Percentiles rank a stretch among this genome's conserved stretches.
These are phyloP conservation scores for Plodia interpunctella DNA, from an alignment of 1,140 invertebrate species.

Conservation along the genomic window DNA sequence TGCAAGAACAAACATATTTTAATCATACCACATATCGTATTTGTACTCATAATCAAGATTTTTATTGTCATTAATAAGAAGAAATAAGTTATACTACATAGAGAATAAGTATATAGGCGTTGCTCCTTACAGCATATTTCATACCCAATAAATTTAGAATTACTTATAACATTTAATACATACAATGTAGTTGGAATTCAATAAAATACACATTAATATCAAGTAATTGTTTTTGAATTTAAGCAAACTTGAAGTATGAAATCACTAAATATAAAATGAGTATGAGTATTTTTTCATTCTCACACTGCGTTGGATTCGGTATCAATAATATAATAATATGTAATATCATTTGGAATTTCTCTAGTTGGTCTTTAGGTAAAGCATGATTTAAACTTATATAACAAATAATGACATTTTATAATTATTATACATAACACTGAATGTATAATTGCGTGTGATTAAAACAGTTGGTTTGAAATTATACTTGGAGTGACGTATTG, in stretches of 20 bases:
- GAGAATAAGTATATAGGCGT: constrained; percentile 32
- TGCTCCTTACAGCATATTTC: constrained; percentile 42
- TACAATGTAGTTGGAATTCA: constrained; percentile 42
- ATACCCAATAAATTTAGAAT: constrained; percentile 74
- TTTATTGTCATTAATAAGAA: constrained; percentile 8
- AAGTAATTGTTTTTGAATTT: constrained; percentile 54
- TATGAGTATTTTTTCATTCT: constrained; percentile 36
- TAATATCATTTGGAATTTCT: constrained; percentile 28
- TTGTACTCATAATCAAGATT: constrained; percentile 9
- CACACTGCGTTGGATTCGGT: constrained; percentile 54
- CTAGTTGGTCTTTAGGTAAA: constrained; percentile 70
- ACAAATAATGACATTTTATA: not conserved
- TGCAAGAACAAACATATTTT: constrained; percentile 18
- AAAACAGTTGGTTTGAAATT: constrained; percentile 18
- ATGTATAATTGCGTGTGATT: constrained; percentile 14
- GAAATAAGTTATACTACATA: constrained; percentile 11
- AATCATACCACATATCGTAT: constrained; percentile 15
- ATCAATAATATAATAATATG: constrained; percentile 21
- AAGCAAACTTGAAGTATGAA: constrained; percentile 66
- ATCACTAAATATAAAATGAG: constrained; percentile 44
- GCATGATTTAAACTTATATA: constrained; percentile 42
- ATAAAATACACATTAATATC: constrained; percentile 43
- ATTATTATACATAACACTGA: not conserved
- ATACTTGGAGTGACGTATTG: constrained; percentile 50
- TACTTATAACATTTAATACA: constrained; percentile 44